phyloP scores from a whole-genome alignment of 2,797 vertebrate species.

The Carduelis carduelis region DNA sequence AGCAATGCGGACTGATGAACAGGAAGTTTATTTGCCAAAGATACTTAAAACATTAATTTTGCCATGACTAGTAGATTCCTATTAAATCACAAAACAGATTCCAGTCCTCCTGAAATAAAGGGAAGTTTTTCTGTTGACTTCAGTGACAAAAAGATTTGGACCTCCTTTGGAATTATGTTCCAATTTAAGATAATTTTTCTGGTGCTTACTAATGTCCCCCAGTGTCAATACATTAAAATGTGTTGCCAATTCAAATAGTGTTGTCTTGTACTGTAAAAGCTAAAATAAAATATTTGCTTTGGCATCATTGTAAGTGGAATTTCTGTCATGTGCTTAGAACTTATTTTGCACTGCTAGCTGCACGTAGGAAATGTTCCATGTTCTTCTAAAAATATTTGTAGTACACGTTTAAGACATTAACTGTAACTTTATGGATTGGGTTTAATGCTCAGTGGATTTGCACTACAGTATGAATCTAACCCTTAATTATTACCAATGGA shows the following conservation, averaged over 20 bases:
- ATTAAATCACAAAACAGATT: background rate
- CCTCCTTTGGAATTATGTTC: background rate
- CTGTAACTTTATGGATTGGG: background rate
- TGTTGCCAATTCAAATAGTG: conserved; percentile 47
- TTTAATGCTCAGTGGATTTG: conserved; percentile 18
- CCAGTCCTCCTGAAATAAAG: background rate
- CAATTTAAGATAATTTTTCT: conserved; percentile 22
- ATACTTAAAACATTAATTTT: background rate
- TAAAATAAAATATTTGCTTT: conserved; percentile 62
- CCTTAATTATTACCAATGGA: background rate
- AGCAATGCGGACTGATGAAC: background rate
- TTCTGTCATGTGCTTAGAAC: conserved; percentile 49
- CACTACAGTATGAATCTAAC: background rate
- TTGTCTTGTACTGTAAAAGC: conserved; percentile 57
- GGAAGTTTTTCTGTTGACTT: conserved; percentile 31
- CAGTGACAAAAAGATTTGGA: background rate
- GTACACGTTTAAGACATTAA: conserved; percentile 35
- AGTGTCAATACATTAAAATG: conserved; percentile 21
- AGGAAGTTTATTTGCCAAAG: conserved; percentile 28
- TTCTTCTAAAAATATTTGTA: conserved; percentile 19
- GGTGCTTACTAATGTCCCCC: conserved; percentile 22
- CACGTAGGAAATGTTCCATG: conserved; percentile 48
- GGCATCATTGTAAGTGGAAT: conserved; percentile 47
- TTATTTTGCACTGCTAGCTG: background rate
- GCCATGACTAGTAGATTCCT: background rate